phyloP scores from a whole-genome alignment of 2,888 invertebrate species.

The Apamea sordens region DNA sequence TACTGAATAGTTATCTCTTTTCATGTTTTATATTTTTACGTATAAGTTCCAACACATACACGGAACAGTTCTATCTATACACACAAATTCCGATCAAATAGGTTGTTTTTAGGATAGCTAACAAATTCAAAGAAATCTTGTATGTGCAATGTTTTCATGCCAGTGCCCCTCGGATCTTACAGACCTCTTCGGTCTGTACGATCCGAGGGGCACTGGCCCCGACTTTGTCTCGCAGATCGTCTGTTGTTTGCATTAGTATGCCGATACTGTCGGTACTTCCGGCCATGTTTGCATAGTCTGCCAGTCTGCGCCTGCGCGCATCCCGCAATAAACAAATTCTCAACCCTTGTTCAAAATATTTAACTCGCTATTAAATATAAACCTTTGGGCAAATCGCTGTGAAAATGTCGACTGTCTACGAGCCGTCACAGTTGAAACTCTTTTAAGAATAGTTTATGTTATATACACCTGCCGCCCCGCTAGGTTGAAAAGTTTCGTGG shows the following conservation, averaged over 20 bases:
- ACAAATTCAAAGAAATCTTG: background rate
- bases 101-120: conserved; percentile 3
- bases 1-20: conserved; percentile 28
- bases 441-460: background rate
- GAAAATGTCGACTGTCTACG: background rate
- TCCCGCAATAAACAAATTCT: conserved; percentile 71
- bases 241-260: conserved; percentile 64
- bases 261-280: conserved; percentile 61
- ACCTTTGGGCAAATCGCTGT: background rate
- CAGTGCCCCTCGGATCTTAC: too few relatives aligned
- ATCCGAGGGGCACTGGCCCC: conserved; percentile 21
- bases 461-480: background rate
- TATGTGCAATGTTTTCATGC: background rate
- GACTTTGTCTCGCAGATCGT: conserved; percentile 34
- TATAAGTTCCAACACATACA: background rate
- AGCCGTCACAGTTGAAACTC: background rate
- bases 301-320: conserved; percentile 60
- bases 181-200: conserved; percentile 4
- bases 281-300: conserved; percentile 62
- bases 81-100: background rate
- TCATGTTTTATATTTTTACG: background rate
- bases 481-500: background rate
- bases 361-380: background rate
- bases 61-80: background rate
- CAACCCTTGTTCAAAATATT: conserved; percentile 47